Evolutionary conservation across 2,113 vertebrate species (phyloP), one percentile per base, ranked within the genome.

Genomic region (Neopipo cinnamomea): DNA sequence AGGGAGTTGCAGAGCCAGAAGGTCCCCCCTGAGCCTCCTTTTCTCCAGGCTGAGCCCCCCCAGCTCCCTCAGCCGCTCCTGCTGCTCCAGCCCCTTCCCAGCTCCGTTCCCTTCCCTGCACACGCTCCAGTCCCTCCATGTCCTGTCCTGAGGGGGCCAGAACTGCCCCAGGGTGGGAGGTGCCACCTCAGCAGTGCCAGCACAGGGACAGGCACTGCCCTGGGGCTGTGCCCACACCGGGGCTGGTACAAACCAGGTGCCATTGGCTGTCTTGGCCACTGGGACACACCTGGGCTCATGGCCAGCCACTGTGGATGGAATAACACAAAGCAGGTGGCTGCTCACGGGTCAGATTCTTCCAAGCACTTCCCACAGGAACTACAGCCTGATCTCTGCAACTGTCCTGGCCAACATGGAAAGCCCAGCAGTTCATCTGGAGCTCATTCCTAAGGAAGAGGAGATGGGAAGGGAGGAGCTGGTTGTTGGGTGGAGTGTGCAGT

Each of bases 101-200:
- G 1, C 42, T 58, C 35, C 3, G 0, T 12, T 72, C 42, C 17
- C 21, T 62, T 2, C 41, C 47, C 30, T 37, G 42, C 11, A 16
- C 42, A 81, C 0, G 0, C 23, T 63, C 61, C 61, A 62, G 17
- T 37, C 37, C 37, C 61, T 27, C 67, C 10, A 3, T 66, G 50
- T 66, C 15, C 42, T 74, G 14, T 50, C 22, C 8, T 37, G 52
- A 16, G 37, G 46, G 37, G 12, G 2, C 5, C 33, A 46, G 27
- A 61, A 12, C 23, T 59, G 61, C 37, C 44, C 61, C 44, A 59
- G 77, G 12, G 17, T 33, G 17, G 52, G 61, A n/a, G 61, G 15
- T 20, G 13, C 20, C 17, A 31, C 44, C 70, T 30, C 46, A 75
- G 39, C 77, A 81, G 42, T 56, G 49, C 42, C 58, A 72, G 66